Evolutionary conservation across 2,888 invertebrate species (phyloP), one percentile per base, ranked within the genome.

Genomic region (Melanostoma scalare): DNA sequence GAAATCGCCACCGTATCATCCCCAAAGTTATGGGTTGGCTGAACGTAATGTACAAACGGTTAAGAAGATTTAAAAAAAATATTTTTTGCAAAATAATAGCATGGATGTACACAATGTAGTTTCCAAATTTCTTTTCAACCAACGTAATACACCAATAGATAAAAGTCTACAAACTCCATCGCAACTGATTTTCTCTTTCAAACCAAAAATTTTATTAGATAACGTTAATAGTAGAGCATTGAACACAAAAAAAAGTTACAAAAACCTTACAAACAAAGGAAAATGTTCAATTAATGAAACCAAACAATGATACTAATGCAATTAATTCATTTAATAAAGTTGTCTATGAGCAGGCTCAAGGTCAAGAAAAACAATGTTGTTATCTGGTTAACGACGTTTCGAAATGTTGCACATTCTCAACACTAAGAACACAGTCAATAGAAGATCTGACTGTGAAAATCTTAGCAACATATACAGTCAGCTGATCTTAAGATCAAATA

Each of bases 1-100:
- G 4, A 80, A 87, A 31, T 80, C 77, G 35, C 85, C 85, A 6
- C 82, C 86, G 3, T 87, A 87, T 61, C 86, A 86, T 52, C 71
- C 87, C 4, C 58, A 86, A 56, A 84, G 85, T 46, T 86, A 87
- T 58, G 86, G 86, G 31, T 20, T 52, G 35, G 85, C 86, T 6
- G 85, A 87, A 79, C 81, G 77, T 67, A 58, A 58, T 2, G 86
- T 86, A 2, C 79, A 86, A 61, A 73, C 72, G 6, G 73, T 82
- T 6, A 87, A 87, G 80, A 44, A 10, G n/a, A 63, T 31, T 9
- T 53, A 86, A 4, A 86, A 86, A 50, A 87, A 86, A 73, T 60
- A 20, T 46, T 46, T 20, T 6, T 46, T 46, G 20, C 20, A 52
- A 52, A 52, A 52, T 10, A n/a, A 52, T 33, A 52, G 31, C 4